Percentiles rank a stretch among this genome's conserved stretches.
Evolutionary conservation across 2,888 invertebrate species (phyloP).

Genomic region (Zygothrica quintamaculata): DNA sequence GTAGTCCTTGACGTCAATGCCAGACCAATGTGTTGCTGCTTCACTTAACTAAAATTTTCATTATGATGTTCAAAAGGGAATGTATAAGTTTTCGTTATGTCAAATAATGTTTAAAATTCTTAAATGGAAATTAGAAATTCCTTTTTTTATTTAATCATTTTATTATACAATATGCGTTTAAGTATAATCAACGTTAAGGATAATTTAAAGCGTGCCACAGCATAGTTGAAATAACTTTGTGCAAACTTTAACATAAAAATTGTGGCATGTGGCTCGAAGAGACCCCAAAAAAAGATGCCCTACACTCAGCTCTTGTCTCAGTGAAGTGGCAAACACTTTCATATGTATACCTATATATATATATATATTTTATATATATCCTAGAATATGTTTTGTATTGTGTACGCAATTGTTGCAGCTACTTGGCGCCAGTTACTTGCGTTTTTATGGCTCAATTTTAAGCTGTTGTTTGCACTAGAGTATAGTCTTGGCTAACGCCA

Average conservation of each 20-base stretch:
- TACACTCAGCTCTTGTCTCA: no score
- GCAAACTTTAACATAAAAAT: conserved; percentile 11
- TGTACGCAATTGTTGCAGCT: not conserved
- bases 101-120: no score
- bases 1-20: conserved; percentile 43
- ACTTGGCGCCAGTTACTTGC: not conserved
- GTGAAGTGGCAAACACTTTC: no score
- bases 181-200: no score
- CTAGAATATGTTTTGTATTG: not conserved
- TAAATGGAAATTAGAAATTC: not conserved
- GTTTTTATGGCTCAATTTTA: not conserved
- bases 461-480: conserved; percentile 36
- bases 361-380: not conserved
- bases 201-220: conserved; percentile 14
- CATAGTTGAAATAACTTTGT: conserved; percentile 21
- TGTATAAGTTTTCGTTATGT: no score
- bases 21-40: conserved; percentile 9
- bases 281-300: not conserved
- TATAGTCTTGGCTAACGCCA: conserved; percentile 70
- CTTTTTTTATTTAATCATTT: no score
- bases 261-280: not conserved
- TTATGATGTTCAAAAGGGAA: no score
- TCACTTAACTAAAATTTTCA: no score
- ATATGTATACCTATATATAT: no score
- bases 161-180: no score